These are phyloP conservation scores for Cygnus atratus DNA, from an alignment of 2,113 vertebrate species.

Conservation along the genomic window DNA sequence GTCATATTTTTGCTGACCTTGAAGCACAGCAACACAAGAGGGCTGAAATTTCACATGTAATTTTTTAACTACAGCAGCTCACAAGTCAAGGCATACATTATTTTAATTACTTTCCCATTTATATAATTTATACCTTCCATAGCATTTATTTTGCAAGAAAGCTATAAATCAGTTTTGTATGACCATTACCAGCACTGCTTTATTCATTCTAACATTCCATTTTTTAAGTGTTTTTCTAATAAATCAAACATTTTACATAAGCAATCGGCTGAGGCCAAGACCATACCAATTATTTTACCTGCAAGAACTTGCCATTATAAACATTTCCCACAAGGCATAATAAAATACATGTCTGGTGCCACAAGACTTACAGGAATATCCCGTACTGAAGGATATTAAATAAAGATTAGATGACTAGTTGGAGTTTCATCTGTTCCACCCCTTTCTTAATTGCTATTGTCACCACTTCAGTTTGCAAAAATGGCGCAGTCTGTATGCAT, in stretches of 20 bases:
- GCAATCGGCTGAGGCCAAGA: constrained; percentile 8
- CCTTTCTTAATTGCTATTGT: constrained; percentile 1
- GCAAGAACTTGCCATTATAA: constrained; percentile 22
- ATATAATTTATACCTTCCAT: constrained; percentile 12
- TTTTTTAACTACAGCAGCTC: neutral
- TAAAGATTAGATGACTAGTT: constrained; percentile 16
- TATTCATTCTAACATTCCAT: neutral
- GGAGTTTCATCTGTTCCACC: neutral
- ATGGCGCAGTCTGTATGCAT: neutral
- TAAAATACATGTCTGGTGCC: constrained; percentile 26
- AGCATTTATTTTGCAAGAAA: neutral
- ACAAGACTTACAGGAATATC: constrained; percentile 26
- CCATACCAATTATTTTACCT: constrained; percentile 37
- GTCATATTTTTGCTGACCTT: neutral
- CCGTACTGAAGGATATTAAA: constrained; percentile 34
- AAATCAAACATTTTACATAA: constrained; percentile 37
- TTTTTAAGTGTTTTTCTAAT: constrained; percentile 39
- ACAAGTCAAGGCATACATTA: neutral
- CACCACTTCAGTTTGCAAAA: neutral
- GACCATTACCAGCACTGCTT: neutral
- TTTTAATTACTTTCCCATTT: constrained; percentile 13
- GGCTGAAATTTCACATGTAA: neutral
- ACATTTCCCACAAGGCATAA: constrained; percentile 31
- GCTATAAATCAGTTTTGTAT: constrained; percentile 9
- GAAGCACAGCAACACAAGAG: neutral